Evolutionary conservation across 2,113 vertebrate genomes (phyloP).

Genomic region (Plestiodon gilberti): DNA sequence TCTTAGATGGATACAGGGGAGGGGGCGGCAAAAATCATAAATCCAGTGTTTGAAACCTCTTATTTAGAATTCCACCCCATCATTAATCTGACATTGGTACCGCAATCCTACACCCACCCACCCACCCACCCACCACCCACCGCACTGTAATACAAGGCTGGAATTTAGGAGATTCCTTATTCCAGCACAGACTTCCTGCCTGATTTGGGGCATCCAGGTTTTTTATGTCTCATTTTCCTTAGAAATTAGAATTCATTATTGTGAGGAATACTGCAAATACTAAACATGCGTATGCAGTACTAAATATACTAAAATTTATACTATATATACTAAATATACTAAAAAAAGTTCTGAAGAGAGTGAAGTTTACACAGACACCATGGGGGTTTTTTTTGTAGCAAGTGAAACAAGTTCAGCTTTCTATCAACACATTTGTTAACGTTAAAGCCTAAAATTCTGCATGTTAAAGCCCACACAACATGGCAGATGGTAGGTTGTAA

Average conservation of each 20-base stretch:
- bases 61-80: neutral
- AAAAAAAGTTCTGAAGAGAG: neutral
- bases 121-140: neutral
- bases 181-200: neutral
- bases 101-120: neutral
- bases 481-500: neutral
- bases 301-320: too few species aligned
- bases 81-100: neutral
- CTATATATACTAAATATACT: too few species aligned
- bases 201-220: neutral
- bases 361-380: neutral
- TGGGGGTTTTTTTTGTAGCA: neutral
- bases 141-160: neutral
- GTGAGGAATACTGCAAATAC: neutral
- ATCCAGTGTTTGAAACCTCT: neutral
- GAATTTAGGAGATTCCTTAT: neutral
- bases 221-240: neutral
- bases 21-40: neutral
- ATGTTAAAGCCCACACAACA: neutral
- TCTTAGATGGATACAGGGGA: neutral
- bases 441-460: neutral
- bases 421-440: neutral
- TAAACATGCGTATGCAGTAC: neutral
- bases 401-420: neutral
- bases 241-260: slow-evolving; percentile 1